These are phyloP conservation scores for Ovis aries DNA, from an alignment of 2,113 vertebrate species.

Conservation along the genomic window DNA sequence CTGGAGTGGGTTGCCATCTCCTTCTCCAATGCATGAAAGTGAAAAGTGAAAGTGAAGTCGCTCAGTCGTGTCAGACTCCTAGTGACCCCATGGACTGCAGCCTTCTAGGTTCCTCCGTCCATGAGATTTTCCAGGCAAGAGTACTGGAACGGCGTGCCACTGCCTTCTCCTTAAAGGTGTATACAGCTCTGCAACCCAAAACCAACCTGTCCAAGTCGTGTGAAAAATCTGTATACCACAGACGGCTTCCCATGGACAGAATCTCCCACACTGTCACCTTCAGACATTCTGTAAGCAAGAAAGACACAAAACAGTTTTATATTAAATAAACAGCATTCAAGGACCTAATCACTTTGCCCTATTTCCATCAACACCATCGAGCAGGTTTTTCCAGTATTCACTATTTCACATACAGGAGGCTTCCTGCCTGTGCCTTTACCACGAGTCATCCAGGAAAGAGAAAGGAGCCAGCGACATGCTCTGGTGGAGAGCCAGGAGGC, in stretches of 20 bases:
- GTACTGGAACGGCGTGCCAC: not conserved
- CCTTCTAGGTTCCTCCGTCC: not conserved
- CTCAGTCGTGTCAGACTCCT: not conserved
- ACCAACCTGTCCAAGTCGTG: conserved; percentile 93
- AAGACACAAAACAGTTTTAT: not conserved
- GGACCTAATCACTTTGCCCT: not conserved
- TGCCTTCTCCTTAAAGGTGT: not conserved
- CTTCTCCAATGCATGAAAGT: not conserved
- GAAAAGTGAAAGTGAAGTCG: not conserved
- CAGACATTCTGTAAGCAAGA: conserved; percentile 92
- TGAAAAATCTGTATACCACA: conserved; percentile 91
- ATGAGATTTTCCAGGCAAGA: not conserved
- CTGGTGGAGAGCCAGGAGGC: not conserved
- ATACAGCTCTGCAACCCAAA: not conserved
- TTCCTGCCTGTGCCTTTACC: not conserved
- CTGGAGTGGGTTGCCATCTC: not conserved
- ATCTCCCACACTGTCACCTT: conserved; percentile 97
- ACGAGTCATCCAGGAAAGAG: not conserved
- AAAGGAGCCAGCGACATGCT: not conserved
- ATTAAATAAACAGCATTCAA: not conserved
- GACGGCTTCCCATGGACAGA: conserved; percentile 97
- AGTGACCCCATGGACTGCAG: not conserved
- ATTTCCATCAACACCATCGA: not conserved
- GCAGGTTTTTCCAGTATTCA: too few species aligned
- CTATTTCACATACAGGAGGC: not conserved